Percentiles rank a stretch among this genome's conserved stretches.
Evolutionary conservation across 1,140 invertebrate species (phyloP).

Genomic region (Zaprionus gabonicus): DNA sequence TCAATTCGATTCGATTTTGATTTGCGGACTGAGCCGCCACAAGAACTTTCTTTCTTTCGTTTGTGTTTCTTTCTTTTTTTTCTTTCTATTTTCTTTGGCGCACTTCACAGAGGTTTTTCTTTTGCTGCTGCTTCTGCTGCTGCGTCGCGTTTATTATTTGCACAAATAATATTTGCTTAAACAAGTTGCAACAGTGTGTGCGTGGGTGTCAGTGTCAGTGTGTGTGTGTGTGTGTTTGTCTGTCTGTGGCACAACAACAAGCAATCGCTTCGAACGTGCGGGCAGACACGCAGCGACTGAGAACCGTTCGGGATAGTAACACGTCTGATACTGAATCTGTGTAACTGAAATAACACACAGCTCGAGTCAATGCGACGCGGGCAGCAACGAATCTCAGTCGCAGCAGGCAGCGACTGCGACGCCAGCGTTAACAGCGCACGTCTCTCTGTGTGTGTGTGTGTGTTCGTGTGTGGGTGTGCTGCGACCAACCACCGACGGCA

Average conservation of each 20-base stretch:
- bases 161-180: conserved; percentile 76
- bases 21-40: conserved; percentile 47
- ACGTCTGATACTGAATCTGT: conserved; percentile 85
- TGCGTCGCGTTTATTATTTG: conserved; percentile 57
- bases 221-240: not conserved
- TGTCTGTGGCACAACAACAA: conserved; percentile 31
- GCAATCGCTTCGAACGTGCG: conserved; percentile 26
- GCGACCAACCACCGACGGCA: conserved; percentile 72
- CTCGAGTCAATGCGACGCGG: conserved; percentile 69
- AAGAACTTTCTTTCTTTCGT: conserved; percentile 28
- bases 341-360: conserved; percentile 84
- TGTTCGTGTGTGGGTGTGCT: conserved; percentile 37
- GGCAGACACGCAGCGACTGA: conserved; percentile 41
- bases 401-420: conserved; percentile 41
- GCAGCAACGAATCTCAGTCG: conserved; percentile 3
- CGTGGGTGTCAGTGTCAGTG: conserved; percentile 1
- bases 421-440: conserved; percentile 23
- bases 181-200: conserved; percentile 55
- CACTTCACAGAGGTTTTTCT: conserved; percentile 35
- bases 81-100: conserved; percentile 15
- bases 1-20: not conserved
- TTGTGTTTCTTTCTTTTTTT: conserved; percentile 8
- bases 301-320: conserved; percentile 84
- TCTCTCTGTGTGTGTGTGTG: conserved; percentile 13
- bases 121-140: conserved; percentile 26